Evolutionary conservation across 2,797 vertebrate genomes (phyloP).

Genomic region (Podarcis lilfordi): DNA sequence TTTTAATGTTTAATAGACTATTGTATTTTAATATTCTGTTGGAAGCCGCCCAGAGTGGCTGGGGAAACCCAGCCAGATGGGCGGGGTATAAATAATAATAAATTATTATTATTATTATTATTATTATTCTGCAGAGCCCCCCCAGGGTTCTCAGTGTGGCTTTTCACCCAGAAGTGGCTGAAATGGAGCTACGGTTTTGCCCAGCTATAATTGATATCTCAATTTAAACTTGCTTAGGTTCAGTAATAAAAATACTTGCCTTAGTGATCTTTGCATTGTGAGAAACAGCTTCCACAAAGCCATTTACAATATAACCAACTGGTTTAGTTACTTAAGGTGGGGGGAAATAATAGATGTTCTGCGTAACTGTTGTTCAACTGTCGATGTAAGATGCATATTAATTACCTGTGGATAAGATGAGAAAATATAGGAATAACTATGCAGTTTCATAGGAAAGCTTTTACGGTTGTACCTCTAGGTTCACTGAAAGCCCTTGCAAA

Average conservation of each 20-base stretch:
- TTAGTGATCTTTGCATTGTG: not conserved
- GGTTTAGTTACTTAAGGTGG: not conserved
- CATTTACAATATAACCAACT: not conserved
- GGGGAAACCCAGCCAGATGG: too few relatives aligned
- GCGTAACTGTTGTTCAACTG: not conserved
- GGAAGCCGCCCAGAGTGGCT: too few relatives aligned
- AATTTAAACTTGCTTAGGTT: not conserved
- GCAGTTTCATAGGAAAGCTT: not conserved
- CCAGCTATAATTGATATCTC: not conserved
- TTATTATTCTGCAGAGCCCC: too few relatives aligned
- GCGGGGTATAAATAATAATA: too few relatives aligned
- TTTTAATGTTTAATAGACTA: too few relatives aligned
- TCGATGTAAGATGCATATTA: not conserved
- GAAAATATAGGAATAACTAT: not conserved
- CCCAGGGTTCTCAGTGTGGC: too few relatives aligned
- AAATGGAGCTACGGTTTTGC: not conserved
- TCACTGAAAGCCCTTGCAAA: constrained; percentile 93
- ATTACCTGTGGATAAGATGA: not conserved
- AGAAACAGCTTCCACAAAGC: not conserved
- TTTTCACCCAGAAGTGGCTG: not conserved
- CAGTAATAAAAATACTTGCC: not conserved
- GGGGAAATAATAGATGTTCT: not conserved
- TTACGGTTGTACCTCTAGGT: constrained; percentile 76
- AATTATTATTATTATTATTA: too few relatives aligned
- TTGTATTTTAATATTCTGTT: too few relatives aligned